These are phyloP conservation scores for Bostrychus sinensis DNA, from an alignment of 2,113 vertebrate genomes.

Conservation along the genomic window DNA sequence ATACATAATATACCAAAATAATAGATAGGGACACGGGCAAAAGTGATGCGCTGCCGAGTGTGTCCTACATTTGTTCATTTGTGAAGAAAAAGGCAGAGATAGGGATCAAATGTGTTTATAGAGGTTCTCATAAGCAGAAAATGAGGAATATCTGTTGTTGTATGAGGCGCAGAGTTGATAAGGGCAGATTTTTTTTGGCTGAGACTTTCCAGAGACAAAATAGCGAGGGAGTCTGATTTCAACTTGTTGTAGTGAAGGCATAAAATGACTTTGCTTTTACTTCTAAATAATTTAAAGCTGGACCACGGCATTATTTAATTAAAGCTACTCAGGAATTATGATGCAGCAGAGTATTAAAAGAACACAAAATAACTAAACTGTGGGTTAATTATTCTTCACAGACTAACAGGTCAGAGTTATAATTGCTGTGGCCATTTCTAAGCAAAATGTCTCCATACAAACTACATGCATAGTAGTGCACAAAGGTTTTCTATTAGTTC, in stretches of 20 bases:
- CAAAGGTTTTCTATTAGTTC: too few relatives aligned
- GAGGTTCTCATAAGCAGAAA: neutral
- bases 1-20: conserved; percentile 59
- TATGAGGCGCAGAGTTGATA: neutral
- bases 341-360: neutral
- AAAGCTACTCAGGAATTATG: neutral
- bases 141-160: neutral
- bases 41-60: conserved; percentile 33
- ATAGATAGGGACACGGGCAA: conserved; percentile 33
- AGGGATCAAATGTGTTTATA: conserved; percentile 10
- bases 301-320: neutral
- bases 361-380: neutral
- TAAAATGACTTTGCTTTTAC: neutral
- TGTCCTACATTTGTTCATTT: conserved; percentile 54
- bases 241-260: neutral
- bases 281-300: neutral
- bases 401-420: neutral
- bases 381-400: neutral
- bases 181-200: neutral
- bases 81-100: conserved; percentile 21
- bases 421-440: neutral
- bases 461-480: neutral
- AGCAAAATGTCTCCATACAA: too few relatives aligned
- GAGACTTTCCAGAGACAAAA: neutral
- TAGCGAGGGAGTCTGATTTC: neutral